Base-by-base conservation (phyloP, 2,888 invertebrate genomes). In the Diabrotica balteata region DNA sequence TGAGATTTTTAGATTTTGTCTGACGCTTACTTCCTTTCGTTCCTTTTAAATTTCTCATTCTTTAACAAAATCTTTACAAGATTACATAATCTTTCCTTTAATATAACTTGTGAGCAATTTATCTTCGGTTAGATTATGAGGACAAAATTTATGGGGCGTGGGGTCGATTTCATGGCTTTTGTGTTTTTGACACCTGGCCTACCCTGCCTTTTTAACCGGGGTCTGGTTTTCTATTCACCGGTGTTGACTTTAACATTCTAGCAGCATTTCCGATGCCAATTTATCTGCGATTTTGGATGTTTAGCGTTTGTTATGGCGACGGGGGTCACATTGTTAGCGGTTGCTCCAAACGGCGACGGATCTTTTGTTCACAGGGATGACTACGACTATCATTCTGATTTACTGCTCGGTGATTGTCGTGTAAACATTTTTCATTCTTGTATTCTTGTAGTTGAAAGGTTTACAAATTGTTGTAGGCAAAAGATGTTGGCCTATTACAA, bases 151-250 rank as follows among this genome's bases (percentile, higher is more conserved):
- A 69, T 77, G 77, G 79, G 80, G 80, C 81, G 81, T 80, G 76
- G 75, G 79, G 76, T 59, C 74, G 78, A 80, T 71, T 82, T 81
- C 77, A 80, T 78, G 81, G 68, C 76, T 77, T 80, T 81, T 82
- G 82, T 82, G 80, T 72, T 69, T 65, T 73, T 80, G 83, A 83
- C 83, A 83, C 83, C 83, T 83, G 83, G 83, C 81, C 82, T 79
- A 76, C 83, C 83, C 83, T 81, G 79, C 78, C 80, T 80, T 78
- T 82, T 82, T 64, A 81, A 79, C 80, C 79, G 77, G 70, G 65
- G 71, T 69, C 73, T 72, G 69, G 70, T 73, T 74, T 74, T 70
- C 72, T 70, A 75, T 77, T 76, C 74, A 78, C 75, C 69, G 62
- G 67, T 77, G 76, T 78, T 78, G 77, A 77, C 78, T 79, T 78